Base-by-base conservation (phyloP, 2,888 invertebrate species). In the Allophyes oxyacanthae region DNA sequence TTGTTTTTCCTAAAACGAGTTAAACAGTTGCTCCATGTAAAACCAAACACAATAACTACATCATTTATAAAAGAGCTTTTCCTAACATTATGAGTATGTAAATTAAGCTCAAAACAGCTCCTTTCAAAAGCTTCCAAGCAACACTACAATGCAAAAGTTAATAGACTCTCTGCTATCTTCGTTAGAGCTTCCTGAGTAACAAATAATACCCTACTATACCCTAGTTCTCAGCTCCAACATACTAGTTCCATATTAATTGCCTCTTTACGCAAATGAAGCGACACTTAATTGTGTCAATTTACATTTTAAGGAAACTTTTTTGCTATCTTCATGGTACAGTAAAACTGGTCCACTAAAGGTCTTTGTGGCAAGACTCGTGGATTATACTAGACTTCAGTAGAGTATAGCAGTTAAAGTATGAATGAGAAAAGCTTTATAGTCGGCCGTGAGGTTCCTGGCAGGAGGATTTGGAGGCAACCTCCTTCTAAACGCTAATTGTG, bases 251-350 rank as follows among this genome's bases (percentile, higher is more conserved):
- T 60, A 56, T 40, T 58, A 75, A 72, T 72, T 55, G 54, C 42
- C 34, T 56, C 46, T 50, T 72, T 61, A 72, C 68, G 72, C 41
- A 58, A 72, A 75, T 64, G 52, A 56, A 37, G 42, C 10, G 41
- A 44, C 48, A 42, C 50, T 59, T 62, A 58, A 75, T 58, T 62
- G 30, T 46, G 8, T 36, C 45, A 75, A 68, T 69, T 68, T 57
- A 46, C 64, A 60, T 64, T 63, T 62, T 52, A 65, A 65, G 13
- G 48, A 45, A 52, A 58, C 41, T 58, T 66, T 61, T 57, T 71
- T 51, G 52, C 28, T 71, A 65, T 70, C 66, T 65, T 32, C 36
- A 37, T 65, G 55, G 43, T 50, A 32, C 43, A 34, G 42, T 25
- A 41, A 59, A 60, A 49, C 34, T 46, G 13, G 37, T 41, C 7